These are phyloP conservation scores for Drosophila carrolli DNA, from an alignment of 1,140 invertebrate species.

Conservation along the genomic window DNA sequence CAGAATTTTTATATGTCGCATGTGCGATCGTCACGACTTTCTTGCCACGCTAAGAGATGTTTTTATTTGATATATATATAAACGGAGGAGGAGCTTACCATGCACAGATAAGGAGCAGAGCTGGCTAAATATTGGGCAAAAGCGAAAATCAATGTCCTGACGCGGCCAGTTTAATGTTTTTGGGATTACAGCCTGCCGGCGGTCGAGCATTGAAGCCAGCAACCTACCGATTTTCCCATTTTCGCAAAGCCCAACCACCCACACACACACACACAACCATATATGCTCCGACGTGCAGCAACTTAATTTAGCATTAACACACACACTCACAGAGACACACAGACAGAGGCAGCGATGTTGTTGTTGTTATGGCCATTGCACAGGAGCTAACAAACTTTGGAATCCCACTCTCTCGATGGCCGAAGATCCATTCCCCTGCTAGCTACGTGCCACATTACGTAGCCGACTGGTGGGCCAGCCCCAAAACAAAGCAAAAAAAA, in stretches of 20 bases:
- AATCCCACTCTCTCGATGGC: not conserved
- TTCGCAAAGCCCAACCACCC: slow-evolving; percentile 1
- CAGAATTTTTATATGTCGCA: no score
- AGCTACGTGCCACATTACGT: slow-evolving; percentile 51
- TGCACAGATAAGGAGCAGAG: slow-evolving; percentile 25
- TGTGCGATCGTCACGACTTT: no score
- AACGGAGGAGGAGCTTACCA: slow-evolving; percentile 9
- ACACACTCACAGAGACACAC: slow-evolving; percentile 22
- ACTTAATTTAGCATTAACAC: slow-evolving; percentile 60
- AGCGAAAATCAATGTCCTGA: slow-evolving; percentile 57
- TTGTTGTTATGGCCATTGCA: slow-evolving; percentile 33
- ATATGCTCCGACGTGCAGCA: slow-evolving; percentile 43
- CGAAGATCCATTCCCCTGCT: slow-evolving; percentile 24
- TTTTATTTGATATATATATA: not conserved
- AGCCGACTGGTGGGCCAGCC: slow-evolving; percentile 33
- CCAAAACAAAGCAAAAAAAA: not conserved
- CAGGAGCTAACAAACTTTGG: slow-evolving; percentile 14
- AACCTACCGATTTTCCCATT: slow-evolving; percentile 14
- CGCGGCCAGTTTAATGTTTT: slow-evolving; percentile 55
- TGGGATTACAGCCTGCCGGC: slow-evolving; percentile 40
- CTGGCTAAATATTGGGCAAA: slow-evolving; percentile 36
- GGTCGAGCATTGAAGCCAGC: not conserved
- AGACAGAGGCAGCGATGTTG: slow-evolving; percentile 1
- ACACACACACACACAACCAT: slow-evolving; percentile 2
- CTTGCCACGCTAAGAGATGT: no score